Conservation (phyloP, 2,797 vertebrate species). For the Pseudocheirus occidentalis region DNA sequence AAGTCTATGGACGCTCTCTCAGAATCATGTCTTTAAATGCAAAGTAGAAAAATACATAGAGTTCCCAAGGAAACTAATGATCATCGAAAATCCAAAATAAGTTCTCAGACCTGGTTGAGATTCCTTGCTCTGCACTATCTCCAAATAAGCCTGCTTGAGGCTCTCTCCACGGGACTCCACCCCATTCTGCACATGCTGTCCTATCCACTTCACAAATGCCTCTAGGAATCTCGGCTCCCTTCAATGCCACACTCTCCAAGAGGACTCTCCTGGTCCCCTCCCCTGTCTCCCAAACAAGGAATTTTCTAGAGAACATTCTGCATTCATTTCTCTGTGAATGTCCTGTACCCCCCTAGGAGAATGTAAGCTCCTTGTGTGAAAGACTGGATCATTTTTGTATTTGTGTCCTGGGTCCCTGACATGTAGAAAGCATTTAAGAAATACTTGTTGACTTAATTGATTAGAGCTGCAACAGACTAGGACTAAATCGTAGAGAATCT, state of each 20-base stretch:
- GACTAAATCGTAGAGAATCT: accelerated
- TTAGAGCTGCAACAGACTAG: background rate
- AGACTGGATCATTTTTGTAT: background rate
- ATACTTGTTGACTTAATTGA: background rate
- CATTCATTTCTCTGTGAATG: background rate
- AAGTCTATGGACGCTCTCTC: background rate
- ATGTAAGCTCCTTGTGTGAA: background rate
- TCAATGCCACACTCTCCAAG: background rate
- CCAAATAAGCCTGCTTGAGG: background rate
- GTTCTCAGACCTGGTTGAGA: background rate
- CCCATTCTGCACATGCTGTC: background rate
- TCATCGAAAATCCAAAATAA: background rate
- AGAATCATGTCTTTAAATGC: background rate
- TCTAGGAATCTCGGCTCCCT: background rate
- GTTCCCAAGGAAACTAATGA: background rate
- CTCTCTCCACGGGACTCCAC: background rate
- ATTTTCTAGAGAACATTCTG: background rate
- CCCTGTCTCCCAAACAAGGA: background rate
- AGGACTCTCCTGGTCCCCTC: background rate
- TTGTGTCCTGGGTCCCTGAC: background rate
- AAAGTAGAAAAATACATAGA: background rate
- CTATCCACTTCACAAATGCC: background rate
- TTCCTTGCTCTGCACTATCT: background rate
- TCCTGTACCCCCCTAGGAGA: background rate
- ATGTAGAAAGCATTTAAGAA: background rate